phyloP scores from a whole-genome alignment of 2,113 vertebrate genomes.

The Gnathonemus echidnorhynchus region DNA sequence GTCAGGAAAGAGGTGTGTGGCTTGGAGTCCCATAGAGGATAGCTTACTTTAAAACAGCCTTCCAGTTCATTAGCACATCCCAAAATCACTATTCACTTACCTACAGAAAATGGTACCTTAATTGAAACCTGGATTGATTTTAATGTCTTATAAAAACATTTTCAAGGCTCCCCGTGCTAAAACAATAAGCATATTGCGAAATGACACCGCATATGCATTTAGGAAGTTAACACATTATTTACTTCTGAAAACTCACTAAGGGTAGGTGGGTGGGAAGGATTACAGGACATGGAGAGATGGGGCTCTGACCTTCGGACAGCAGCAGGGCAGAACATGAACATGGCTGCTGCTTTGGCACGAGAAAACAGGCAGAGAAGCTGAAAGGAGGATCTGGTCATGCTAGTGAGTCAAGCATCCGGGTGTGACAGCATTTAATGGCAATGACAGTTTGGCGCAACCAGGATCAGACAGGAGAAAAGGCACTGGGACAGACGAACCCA shows the following conservation, averaged over 20 bases:
- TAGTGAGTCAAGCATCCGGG: not conserved
- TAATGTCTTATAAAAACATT: not conserved
- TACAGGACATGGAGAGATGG: not conserved
- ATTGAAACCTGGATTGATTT: not conserved
- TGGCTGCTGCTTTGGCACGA: not conserved
- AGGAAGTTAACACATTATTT: not conserved
- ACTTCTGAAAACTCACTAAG: not conserved
- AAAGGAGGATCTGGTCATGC: too few relatives aligned
- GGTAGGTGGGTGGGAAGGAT: not conserved
- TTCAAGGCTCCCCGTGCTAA: not conserved
- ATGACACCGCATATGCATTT: not conserved
- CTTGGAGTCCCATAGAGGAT: not conserved
- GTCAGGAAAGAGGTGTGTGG: not conserved
- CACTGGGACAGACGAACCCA: not conserved
- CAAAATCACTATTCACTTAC: not conserved
- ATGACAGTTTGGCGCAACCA: not conserved
- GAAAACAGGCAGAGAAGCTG: not conserved
- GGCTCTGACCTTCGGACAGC: not conserved
- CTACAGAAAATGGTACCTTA: not conserved
- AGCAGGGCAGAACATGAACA: not conserved
- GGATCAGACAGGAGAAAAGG: not conserved
- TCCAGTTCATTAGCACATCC: not conserved
- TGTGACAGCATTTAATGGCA: not conserved
- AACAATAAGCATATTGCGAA: not conserved
- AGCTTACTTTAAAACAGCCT: not conserved